These are phyloP conservation scores for Caranx ignobilis DNA, from an alignment of 2,113 vertebrate species.

Conservation along the genomic window DNA sequence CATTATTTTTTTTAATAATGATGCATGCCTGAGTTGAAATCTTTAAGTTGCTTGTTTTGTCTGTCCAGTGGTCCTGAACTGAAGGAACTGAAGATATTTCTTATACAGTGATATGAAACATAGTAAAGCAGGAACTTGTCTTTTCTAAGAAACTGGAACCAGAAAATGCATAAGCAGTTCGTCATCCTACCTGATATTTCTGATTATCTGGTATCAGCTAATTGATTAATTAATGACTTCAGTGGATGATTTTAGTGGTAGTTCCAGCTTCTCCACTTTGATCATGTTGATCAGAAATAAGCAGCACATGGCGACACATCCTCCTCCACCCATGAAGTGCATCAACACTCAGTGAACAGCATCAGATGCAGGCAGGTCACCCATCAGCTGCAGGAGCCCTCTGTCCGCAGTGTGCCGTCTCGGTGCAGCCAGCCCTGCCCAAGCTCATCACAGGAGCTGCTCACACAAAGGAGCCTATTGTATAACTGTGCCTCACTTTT, in stretches of 20 bases:
- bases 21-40: too few species aligned
- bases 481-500: constrained; percentile 87
- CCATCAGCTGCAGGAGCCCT: constrained; percentile 17
- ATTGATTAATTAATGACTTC: background rate
- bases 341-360: background rate
- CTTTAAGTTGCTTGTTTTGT: background rate
- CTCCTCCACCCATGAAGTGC: background rate
- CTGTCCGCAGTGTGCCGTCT: constrained; percentile 26
- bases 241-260: background rate
- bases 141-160: background rate
- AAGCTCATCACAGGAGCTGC: constrained; percentile 82
- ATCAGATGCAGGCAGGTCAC: constrained; percentile 6
- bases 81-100: background rate
- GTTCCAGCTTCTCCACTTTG: background rate
- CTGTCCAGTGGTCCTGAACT: background rate
- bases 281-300: background rate
- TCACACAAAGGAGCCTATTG: constrained; percentile 89
- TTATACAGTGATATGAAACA: background rate
- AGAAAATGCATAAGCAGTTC: background rate
- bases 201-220: background rate
- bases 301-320: background rate
- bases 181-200: background rate
- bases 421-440: constrained; percentile 63
- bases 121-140: background rate
- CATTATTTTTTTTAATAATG: background rate